These are phyloP conservation scores for Heliothis subflexa DNA, from an alignment of 1,140 invertebrate species.

Conservation along the genomic window DNA sequence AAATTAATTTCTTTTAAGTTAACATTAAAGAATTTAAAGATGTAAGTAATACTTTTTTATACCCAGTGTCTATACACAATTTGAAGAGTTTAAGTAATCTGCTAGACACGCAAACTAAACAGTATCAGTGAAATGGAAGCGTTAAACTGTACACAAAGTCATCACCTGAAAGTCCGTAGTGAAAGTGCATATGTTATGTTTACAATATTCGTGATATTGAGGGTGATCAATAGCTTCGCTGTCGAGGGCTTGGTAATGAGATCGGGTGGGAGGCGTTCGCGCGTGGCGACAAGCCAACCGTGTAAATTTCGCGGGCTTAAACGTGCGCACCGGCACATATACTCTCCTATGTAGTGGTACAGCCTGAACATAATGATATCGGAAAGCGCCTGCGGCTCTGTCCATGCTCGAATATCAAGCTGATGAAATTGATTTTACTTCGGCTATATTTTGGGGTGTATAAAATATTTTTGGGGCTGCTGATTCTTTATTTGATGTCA, in stretches of 20 bases:
- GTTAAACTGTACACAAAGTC: no score
- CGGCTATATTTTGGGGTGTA: conserved; percentile 20
- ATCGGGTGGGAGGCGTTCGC: conserved; percentile 77
- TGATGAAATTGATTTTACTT: conserved; percentile 16
- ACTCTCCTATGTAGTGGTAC: conserved; percentile 34
- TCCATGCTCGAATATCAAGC: conserved; percentile 27
- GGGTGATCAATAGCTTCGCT: conserved; percentile 73
- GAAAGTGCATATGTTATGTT: conserved; percentile 48
- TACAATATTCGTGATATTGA: conserved; percentile 63
- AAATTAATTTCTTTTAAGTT: conserved; percentile 1
- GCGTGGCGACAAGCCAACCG: conserved; percentile 76
- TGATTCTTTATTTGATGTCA: conserved; percentile 16
- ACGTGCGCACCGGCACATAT: conserved; percentile 63
- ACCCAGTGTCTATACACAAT: no score
- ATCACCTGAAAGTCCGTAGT: conserved; percentile 40
- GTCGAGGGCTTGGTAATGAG: conserved; percentile 77
- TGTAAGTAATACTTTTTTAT: no score
- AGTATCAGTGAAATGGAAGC: no score
- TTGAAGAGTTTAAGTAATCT: no score
- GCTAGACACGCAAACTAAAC: no score
- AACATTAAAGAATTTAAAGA: not conserved
- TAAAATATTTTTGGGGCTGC: conserved; percentile 9
- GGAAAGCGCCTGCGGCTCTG: conserved; percentile 32
- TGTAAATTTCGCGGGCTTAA: conserved; percentile 74
- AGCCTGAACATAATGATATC: conserved; percentile 39